Percentiles rank a stretch among this genome's conserved stretches.
Conservation (phyloP, 2,888 invertebrate genomes). For the Thecocarcelia acutangulata region DNA sequence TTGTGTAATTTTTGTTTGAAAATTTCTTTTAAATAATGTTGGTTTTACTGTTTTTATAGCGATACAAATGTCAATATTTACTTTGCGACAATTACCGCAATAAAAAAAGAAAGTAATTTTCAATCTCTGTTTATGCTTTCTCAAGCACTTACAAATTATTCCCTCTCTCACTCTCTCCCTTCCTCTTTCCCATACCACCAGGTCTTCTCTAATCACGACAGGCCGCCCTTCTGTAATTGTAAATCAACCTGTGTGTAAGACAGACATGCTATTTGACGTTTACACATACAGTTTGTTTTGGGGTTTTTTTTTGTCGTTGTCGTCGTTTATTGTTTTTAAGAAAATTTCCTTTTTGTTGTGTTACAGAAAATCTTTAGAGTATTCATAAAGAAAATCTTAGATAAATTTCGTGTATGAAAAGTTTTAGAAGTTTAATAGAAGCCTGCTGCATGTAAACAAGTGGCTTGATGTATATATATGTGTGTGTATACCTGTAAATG, state of each 20-base stretch:
- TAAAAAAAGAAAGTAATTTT: conserved; percentile 14
- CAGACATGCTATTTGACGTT: conserved; percentile 51
- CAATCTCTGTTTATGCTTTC: conserved; percentile 1
- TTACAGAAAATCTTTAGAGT: too few relatives aligned
- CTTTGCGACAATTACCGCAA: conserved; percentile 68
- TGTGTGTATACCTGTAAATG: neutral
- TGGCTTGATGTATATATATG: too few relatives aligned
- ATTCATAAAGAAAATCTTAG: conserved; percentile 40
- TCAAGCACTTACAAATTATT: neutral
- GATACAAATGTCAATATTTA: conserved; percentile 69
- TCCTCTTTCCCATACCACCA: neutral
- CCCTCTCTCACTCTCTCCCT: neutral
- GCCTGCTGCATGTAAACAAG: too few relatives aligned
- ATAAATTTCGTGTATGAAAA: conserved; percentile 31
- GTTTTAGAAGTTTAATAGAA: conserved; percentile 18
- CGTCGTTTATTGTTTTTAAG: conserved; percentile 16
- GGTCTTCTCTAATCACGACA: too few relatives aligned
- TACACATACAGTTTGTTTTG: conserved; percentile 29
- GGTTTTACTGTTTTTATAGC: conserved; percentile 57
- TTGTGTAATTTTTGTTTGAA: conserved; percentile 23
- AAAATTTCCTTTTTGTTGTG: conserved; percentile 38
- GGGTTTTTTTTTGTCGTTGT: conserved; percentile 2
- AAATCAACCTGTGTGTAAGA: conserved; percentile 54
- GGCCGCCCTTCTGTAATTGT: conserved; percentile 1
- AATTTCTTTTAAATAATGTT: conserved; percentile 29